Conservation (phyloP, 2,113 vertebrate species). For the Heterochromis multidens region DNA sequence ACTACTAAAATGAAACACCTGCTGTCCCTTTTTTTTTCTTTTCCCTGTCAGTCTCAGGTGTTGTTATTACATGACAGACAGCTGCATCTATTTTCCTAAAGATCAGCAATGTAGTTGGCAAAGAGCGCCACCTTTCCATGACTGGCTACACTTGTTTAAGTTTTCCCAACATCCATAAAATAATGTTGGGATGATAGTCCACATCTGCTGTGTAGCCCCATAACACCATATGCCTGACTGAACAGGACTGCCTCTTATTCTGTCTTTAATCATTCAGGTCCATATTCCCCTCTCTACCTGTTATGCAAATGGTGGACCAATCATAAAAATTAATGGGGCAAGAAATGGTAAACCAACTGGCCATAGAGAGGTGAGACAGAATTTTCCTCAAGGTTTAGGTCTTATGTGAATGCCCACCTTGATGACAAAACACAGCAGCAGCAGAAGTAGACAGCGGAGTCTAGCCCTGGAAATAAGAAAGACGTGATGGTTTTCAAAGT, state of each 20-base stretch:
- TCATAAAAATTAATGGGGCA: slow-evolving; percentile 61
- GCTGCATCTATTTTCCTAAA: background rate
- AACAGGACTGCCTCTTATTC: slow-evolving; percentile 9
- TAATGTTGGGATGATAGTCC: background rate
- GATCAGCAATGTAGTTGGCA: background rate
- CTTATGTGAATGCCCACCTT: slow-evolving; percentile 30
- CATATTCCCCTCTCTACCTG: slow-evolving; percentile 24
- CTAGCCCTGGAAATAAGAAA: slow-evolving; percentile 27
- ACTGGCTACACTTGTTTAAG: background rate
- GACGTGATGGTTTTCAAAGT: slow-evolving; percentile 33
- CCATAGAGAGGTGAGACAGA: slow-evolving; percentile 17
- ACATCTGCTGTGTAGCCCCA: slow-evolving; percentile 31
- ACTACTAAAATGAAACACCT: slow-evolving; percentile 51
- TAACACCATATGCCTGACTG: slow-evolving; percentile 31
- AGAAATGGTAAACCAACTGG: slow-evolving; percentile 49
- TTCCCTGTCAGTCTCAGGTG: background rate
- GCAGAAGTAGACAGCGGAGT: slow-evolving; percentile 14
- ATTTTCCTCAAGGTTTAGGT: slow-evolving; percentile 36
- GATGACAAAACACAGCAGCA: slow-evolving; percentile 36
- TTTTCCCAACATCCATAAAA: slow-evolving; percentile 29
- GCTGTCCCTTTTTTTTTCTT: slow-evolving; percentile 11
- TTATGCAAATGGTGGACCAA: slow-evolving; percentile 55
- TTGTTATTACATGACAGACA: slow-evolving; percentile 1
- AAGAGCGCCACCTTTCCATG: background rate
- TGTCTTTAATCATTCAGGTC: slow-evolving; percentile 45